A percentile compares a stretch with the other conserved stretches of the same genome.
Conservation (phyloP, 2,888 invertebrate species). For the Petrolisthes manimaculis region DNA sequence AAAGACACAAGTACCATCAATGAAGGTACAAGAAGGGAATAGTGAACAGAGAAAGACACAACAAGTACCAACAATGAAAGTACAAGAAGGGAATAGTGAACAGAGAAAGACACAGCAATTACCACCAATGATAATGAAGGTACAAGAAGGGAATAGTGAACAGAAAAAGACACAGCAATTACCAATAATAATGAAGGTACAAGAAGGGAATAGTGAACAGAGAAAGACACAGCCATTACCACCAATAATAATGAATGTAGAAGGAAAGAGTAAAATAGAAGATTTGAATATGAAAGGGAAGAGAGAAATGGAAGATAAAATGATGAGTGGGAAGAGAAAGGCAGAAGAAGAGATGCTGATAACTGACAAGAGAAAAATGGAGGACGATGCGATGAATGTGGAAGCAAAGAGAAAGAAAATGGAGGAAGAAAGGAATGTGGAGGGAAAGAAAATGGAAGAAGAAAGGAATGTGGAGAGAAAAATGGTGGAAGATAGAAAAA, state of each 20-base stretch:
- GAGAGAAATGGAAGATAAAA: background rate
- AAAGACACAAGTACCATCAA: background rate
- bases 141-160: no score
- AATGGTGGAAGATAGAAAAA: constrained; percentile 12
- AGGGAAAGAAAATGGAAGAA: background rate
- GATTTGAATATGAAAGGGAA: background rate
- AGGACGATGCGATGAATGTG: background rate
- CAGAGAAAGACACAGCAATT: no score
- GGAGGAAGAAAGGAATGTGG: background rate
- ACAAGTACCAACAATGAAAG: no score
- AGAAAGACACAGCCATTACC: background rate
- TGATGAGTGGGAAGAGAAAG: background rate
- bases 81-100: no score
- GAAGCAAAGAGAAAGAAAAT: background rate
- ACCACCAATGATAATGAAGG: no score
- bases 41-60: no score
- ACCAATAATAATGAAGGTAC: no score
- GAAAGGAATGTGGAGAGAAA: background rate
- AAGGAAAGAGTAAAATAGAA: no score
- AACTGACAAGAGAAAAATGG: background rate
- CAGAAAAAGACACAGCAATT: no score
- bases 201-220: background rate
- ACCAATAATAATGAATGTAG: background rate
- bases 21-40: background rate
- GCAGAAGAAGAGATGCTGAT: background rate